Base-by-base conservation (phyloP, 2,797 vertebrate genomes). In the Threskiornis aethiopicus region DNA sequence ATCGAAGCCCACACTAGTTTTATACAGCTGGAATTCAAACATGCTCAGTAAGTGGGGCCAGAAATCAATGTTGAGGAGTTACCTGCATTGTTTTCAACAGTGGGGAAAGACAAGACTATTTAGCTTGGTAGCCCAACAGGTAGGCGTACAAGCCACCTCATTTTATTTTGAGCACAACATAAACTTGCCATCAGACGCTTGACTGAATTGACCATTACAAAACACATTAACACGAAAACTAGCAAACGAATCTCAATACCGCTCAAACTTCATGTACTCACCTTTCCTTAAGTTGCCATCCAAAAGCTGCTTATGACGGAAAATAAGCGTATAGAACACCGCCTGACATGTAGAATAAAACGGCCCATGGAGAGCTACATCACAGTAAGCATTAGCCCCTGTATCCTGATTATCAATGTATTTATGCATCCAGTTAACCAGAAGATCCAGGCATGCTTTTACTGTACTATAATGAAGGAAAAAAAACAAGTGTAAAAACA, bases 291-390 rank as follows among this genome's bases (percentile, higher is more conserved):
- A 97, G 98, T 98, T 99, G 86, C 98, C 98, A 93, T 99, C 99
- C 94, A 99, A 81, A 82, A 99, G 98, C 87, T 98, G 98, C 84
- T 96, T 98, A 90, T 99, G 99, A 90, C 99, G 99, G 97, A 99
- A 99, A 92, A 99, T 96, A 33, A 99, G 97, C 0, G 98, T 98
- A 96, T 99, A 99, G 97, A 99, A 99, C 58, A 98, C 98, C 1
- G 99, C 98, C 98, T 99, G 99, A 96, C 99, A 99, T 0, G 98
- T 97, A 3, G 99, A 98, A 82, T 99, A 99, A 98, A 99, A 99
- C 0, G 99, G 98, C 9, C 99, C 99, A 0, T 99, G 99, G 47
- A 99, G 98, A 78, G 97, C 98, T 77, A 99, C 94, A 29, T 99
- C 99, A 87, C 99, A 99, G 95, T 98, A 99, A 16, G 98, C 98